Evolutionary conservation across 2,797 vertebrate species (phyloP), one percentile per base, ranked within the genome.

Genomic region (Xyrichtys novacula): DNA sequence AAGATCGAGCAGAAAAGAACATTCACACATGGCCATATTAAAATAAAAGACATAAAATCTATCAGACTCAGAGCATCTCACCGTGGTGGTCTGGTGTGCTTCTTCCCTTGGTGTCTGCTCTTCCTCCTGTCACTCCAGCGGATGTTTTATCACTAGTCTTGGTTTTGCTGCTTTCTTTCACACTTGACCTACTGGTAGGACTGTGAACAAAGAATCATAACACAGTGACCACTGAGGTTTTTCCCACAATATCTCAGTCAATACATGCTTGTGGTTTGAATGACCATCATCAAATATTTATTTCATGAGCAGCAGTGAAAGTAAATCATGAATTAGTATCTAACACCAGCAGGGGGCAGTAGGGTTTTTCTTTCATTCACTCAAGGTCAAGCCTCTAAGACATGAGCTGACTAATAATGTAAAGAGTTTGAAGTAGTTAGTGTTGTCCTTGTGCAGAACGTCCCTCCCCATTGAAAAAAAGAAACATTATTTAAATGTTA

Each of bases 21-120:
- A 52, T 75, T 8, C 74, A 48, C 39, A 48, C 36, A 47, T 16
- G 12, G 9, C 17, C 1, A 6, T 7, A 32, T 16, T 15, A 15
- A 8, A 66, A 2, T 6, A 3, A 52, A 22, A 54, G 20, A 53
- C 4, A 28, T 38, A 20, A 1, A 44, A 59, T 65, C 19, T 20
- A 39, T 42, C 32, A 55, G 55, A 40, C 29, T 14, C 17, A 58
- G 42, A 38, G 17, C 5, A 14, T 65, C 90, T 91, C 93, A 99
- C 97, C 95, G 75, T 92, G 93, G 73, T 75, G 93, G 73, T 96
- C 88, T 34, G 93, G 61, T 23, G 92, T 78, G 66, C 77, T 93
- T 89, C 92, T 95, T 76, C 90, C 91, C 70, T 94, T 96, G 54
- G 86, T 83, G 49, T 96, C 96, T 47, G 81, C 47, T 85, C 85